Conservation (phyloP, 92 coral and sea anemone species). For the Montipora capitata region DNA sequence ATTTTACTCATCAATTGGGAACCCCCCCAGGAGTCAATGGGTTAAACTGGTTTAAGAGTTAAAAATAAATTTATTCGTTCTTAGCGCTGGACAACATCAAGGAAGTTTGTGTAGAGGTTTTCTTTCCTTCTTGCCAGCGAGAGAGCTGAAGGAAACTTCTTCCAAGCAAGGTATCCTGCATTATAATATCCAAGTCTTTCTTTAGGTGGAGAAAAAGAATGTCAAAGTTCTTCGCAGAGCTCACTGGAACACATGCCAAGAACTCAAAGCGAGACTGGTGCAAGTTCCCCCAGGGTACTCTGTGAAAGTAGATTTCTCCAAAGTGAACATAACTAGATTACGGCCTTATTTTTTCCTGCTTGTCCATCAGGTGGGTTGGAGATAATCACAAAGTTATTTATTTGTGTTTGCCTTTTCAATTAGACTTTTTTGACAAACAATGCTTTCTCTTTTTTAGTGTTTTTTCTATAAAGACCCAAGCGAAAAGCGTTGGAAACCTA, state of each 20-base stretch:
- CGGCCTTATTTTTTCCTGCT: conserved; percentile 79
- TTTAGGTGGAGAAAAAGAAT: conserved; percentile 74
- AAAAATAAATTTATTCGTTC: no score
- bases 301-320: conserved; percentile 72
- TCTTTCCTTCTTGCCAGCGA: no score
- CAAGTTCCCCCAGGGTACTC: conserved; percentile 79
- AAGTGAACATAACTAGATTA: conserved; percentile 72
- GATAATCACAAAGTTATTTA: no score
- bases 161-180: no score
- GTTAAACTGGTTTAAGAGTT: no score
- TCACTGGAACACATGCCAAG: conserved; percentile 78
- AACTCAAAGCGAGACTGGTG: conserved; percentile 61
- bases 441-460: conserved; percentile 15
- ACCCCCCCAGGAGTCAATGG: no score
- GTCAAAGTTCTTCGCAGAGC: conserved; percentile 70
- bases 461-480: conserved; percentile 11
- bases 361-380: conserved; percentile 68
- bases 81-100: no score
- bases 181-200: background rate
- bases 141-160: no score
- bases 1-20: no score
- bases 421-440: background rate
- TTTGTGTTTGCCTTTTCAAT: no score
- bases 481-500: conserved; percentile 43
- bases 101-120: no score